Evolutionary conservation across 2,113 vertebrate genomes (phyloP), one percentile per base, ranked within the genome.

Genomic region (Sterna hirundo): DNA sequence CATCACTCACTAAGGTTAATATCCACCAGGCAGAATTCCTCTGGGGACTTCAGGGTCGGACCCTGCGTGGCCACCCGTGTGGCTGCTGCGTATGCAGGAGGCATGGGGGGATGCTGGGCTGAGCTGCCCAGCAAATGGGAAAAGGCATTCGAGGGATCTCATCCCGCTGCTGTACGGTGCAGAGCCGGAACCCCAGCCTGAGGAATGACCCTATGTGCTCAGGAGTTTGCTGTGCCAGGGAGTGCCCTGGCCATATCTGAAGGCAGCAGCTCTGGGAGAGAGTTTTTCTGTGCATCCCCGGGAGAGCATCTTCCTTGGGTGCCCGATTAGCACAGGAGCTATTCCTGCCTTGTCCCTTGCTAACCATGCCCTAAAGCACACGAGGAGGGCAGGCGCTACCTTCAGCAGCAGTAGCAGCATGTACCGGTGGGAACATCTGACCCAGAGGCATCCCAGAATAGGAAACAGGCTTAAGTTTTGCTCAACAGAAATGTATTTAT

Each of bases 401-500:
- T 85, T 25, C 66, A 79, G 77, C 65, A 92, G 52, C 32, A 51
- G 52, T 27, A 51, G 69, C 70, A 77, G 20, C 18, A 6, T 5
- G 3, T 70, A 54, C 47, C 8, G 6, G 69, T 74, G 62, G 49
- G 64, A 96, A 94, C 69, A 83, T 79, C 87, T 78, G 66, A 32
- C 69, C 51, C 83, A 72, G 90, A 60, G 72, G 80, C 84, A 91
- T 34, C 52, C 26, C 16, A 42, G 74, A 93, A 83, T 27, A 81
- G 91, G 69, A 96, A 83, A 83, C 75, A 78, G 94, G 44, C 23
- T 44, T 68, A 61, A 26, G 82, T 68, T 83, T 87, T 92, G 58
- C 47, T 29, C 85, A 76, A 36, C 83, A 60, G 13, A 96, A 90
- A 80, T 83, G 32, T 88, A 66, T 94, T 96, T 95, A 86, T 75